Base-by-base conservation (phyloP, 1,140 invertebrate species). In the Drosophila biarmipes region DNA sequence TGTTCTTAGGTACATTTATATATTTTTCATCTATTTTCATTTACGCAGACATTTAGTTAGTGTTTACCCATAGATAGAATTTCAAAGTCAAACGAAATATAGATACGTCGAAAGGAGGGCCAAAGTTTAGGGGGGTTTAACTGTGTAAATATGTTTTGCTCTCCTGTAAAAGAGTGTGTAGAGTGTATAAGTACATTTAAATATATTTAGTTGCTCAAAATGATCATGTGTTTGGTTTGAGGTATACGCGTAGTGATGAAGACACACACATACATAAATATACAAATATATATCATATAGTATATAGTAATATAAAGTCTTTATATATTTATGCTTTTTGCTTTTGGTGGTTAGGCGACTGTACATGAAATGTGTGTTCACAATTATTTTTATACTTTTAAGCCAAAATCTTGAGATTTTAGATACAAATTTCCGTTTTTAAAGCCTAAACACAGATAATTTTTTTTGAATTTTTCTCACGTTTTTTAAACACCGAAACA, bases 201-300 rank as follows among this genome's bases (percentile, higher is more conserved):
- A 87, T 89, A 89, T 87, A 68, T 81, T 75, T 77, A 77, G 77
- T 72, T 79, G 62, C 81, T 81, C 78, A 82, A 87, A 87, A 90
- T 91, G 78, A 91, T 91, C 80, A 91, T 91, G 84, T 71, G 68
- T 72, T 69, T 69, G 66, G 53, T 78, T 92, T 92, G 91, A 92
- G 91, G 91, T 92, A 92, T 92, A 92, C 91, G 87, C 91, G 90
- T 92, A 91, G 79, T 91, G 79, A 86, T 87, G 59, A 92, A 92
- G 91, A 92, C 91, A 92, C 91, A 92, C 91, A 92, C 87, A 92
- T 87, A 87, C 77, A 89, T 80, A 80, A 77, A 90, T 80, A 82
- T 80, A 90, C 63, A 89, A 72, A 77, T 66, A 73, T 76, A 55
- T 31, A 53, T 76, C 66, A 76, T 73, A 73, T 73, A 46, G 68